A percentile compares a stretch with the other conserved stretches of the same genome.
phyloP scores from a whole-genome alignment of 2,888 invertebrate species.

The Drosophila rellima region DNA sequence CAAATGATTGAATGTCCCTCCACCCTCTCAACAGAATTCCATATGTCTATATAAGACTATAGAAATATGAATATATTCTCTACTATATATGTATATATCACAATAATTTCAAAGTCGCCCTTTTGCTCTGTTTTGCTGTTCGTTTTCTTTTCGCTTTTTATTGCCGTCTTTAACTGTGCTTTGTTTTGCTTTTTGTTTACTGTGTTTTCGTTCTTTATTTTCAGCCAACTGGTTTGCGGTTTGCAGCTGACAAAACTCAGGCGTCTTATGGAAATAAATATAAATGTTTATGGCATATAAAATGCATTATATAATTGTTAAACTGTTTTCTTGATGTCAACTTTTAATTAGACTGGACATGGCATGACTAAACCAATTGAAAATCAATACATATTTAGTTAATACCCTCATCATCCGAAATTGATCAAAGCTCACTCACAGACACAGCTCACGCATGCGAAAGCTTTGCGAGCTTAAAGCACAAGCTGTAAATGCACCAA shows the following conservation, averaged over 20 bases:
- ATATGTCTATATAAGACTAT: background rate
- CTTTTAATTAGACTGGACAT: background rate
- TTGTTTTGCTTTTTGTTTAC: conserved; percentile 54
- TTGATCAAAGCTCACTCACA: background rate
- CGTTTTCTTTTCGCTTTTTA: background rate
- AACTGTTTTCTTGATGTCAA: background rate
- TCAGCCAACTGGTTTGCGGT: conserved; percentile 50
- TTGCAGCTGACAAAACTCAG: conserved; percentile 26
- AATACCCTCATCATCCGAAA: background rate
- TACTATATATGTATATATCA: background rate
- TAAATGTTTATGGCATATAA: background rate
- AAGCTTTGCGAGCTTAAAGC: conserved; percentile 1
- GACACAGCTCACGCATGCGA: background rate
- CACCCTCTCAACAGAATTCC: background rate
- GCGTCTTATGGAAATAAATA: conserved; percentile 6
- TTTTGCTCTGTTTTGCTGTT: conserved; percentile 1
- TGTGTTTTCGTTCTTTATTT: conserved; percentile 36
- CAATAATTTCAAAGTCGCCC: background rate
- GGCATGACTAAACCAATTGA: background rate
- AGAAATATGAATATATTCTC: background rate
- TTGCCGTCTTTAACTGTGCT: conserved; percentile 26
- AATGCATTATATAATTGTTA: background rate
- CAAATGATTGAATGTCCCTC: conserved; percentile 2
- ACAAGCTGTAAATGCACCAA: background rate
- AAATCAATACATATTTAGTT: background rate